phyloP scores from a whole-genome alignment of 2,888 invertebrate genomes.

The Cryptocheilus praepositus region DNA sequence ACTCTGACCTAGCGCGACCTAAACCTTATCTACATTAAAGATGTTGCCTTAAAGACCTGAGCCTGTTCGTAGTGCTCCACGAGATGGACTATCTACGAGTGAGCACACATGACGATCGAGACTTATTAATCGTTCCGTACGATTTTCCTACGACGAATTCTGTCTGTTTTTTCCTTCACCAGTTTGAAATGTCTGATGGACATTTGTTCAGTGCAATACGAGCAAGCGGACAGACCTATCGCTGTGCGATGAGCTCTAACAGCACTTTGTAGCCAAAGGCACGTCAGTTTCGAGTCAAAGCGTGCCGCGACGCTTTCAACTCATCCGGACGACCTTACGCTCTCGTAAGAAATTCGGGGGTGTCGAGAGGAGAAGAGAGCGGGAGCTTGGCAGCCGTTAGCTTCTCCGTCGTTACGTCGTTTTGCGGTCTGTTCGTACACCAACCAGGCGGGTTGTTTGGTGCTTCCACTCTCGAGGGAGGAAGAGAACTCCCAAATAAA shows the following conservation, averaged over 20 bases:
- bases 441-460: conserved; percentile 30
- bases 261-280: not conserved
- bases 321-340: conserved; percentile 40
- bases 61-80: not conserved
- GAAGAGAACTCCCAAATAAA: conserved; percentile 46
- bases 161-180: too few species aligned
- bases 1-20: conserved; percentile 29
- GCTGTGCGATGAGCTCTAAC: not conserved
- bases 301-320: conserved; percentile 30
- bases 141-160: too few species aligned
- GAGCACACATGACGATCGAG: conserved; percentile 7
- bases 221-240: too few species aligned
- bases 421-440: conserved; percentile 31
- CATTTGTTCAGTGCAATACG: too few species aligned
- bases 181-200: too few species aligned
- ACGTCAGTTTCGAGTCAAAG: conserved; percentile 7
- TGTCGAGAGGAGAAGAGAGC: conserved; percentile 20
- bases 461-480: conserved; percentile 28
- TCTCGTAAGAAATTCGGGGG: conserved; percentile 48
- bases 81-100: conserved; percentile 1
- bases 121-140: too few species aligned
- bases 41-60: conserved; percentile 21
- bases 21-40: conserved; percentile 14
- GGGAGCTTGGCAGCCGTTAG: conserved; percentile 45
- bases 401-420: conserved; percentile 43